Evolutionary conservation across 2,113 vertebrate genomes (phyloP), one percentile per base, ranked within the genome.

Genomic region (human): DNA sequence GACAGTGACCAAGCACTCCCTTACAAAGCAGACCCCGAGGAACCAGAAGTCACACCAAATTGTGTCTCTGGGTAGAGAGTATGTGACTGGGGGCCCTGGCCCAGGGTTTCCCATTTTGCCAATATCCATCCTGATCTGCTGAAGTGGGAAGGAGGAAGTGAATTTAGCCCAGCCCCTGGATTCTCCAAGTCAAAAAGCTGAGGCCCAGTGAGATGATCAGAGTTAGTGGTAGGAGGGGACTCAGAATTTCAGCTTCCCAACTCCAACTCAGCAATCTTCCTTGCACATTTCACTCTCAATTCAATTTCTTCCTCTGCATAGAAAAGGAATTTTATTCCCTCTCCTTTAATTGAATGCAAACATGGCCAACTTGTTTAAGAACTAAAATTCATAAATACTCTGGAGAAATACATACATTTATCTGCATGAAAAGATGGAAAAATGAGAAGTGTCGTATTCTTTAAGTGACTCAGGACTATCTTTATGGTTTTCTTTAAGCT

Each of bases 401-500:
- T 90, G 57, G 64, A 93, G 92, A 94, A 16, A 86, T 50, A 50
- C n/a, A 43, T 82, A 78, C 50, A 66, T 83, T 89, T 78, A 87
- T 45, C 43, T 93, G 30, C 84, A 68, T 38, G 52, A 82, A 78
- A 89, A 95, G 88, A 72, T 55, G 25, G 61, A 73, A 96, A 92
- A 94, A 94, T 66, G 94, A 81, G 70, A 85, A 94, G 32, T 48
- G 38, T 75, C 78, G 11, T 52, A 16, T 85, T 70, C 73, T 82
- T 70, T 76, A 96, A 86, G 80, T 82, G 73, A 68, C 66, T 84
- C 30, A 0, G 11, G 72, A 55, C 27, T 35, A 81, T 76, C 45
- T 92, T 55, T 32, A 89, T 64, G 73, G 25, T 81, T 93, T 81
- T 93, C 84, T 81, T 85, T 43, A 85, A 89, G 85, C 72, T 78